phyloP scores from a whole-genome alignment of 2,797 vertebrate species.

The Miichthys miiuy region DNA sequence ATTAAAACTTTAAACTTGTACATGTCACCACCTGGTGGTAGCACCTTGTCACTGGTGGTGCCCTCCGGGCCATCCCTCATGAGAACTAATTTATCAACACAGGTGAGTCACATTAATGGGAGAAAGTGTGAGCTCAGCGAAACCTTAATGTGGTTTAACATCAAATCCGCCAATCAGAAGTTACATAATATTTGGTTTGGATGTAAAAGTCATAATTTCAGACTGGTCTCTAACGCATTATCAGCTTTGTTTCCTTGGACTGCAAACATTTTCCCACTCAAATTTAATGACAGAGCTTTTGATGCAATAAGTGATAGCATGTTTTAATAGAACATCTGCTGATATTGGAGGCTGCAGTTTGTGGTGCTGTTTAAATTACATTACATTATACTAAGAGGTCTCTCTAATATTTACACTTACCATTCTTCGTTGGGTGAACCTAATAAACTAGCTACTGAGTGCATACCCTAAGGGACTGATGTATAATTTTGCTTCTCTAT shows the following conservation, averaged over 20 bases:
- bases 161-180: background rate
- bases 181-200: background rate
- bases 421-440: background rate
- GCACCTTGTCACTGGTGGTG: conserved; percentile 72
- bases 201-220: background rate
- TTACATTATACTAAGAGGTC: background rate
- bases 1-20: conserved; percentile 83
- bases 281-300: background rate
- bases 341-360: background rate
- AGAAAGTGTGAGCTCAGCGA: no score
- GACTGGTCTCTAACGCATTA: background rate
- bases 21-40: conserved; percentile 88
- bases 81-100: background rate
- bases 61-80: conserved; percentile 40
- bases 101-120: background rate
- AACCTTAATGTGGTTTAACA: no score
- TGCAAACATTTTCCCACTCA: background rate
- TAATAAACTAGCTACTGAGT: background rate
- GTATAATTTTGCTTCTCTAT: background rate
- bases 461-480: background rate
- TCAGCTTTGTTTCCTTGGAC: background rate
- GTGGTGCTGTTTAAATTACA: background rate
- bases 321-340: background rate
- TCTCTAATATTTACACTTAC: background rate
- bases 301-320: background rate